Base-by-base conservation (phyloP, 2,888 invertebrate species). In the Nemapogon koenigi region DNA sequence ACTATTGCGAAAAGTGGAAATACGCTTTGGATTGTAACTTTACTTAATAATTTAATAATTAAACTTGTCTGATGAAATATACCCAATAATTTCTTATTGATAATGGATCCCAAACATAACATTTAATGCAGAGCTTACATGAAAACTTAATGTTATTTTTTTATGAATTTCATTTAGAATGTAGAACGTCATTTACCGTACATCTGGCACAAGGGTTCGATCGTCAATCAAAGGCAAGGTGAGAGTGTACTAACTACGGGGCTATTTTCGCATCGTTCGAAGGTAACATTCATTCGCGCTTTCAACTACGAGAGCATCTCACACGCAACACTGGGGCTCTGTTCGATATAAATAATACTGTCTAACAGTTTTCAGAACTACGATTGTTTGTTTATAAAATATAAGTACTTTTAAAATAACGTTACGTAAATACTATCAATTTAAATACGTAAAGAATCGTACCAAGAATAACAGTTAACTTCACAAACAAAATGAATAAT, bases 151-250 rank as follows among this genome's bases (percentile, higher is more conserved):
- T 10, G 6, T 6, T 10, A 22, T 22, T 22, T 7, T 22, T 6
- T 22, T 22, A 7, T 22, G 22, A 28, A 15, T 28, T 2, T 15
- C 28, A 11, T 6, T 13, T 28, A 15, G n/a, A 28, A 15, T n/a
- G 11, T 22, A 49, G 51, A 50, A 51, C 64, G 52, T 50, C 63
- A 63, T 64, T 68, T 71, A 59, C 55, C 57, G 64, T 70, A 67
- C 70, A 71, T 78, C 75, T 78, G 76, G 78, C 76, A 76, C 73
- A 69, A 68, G 71, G 66, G 69, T 75, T 76, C 71, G 69, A 76
- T 76, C 75, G 73, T 78, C 75, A 76, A 78, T 78, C 76, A 78
- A 75, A 75, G 61, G 71, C 78, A 78, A 78, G 78, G 78, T 71
- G 69, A 78, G 70, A 75, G 75, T 72, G 62, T 16, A 16, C 29